phyloP scores from a whole-genome alignment of 2,113 vertebrate genomes.

The Phylloscopus trochilus region DNA sequence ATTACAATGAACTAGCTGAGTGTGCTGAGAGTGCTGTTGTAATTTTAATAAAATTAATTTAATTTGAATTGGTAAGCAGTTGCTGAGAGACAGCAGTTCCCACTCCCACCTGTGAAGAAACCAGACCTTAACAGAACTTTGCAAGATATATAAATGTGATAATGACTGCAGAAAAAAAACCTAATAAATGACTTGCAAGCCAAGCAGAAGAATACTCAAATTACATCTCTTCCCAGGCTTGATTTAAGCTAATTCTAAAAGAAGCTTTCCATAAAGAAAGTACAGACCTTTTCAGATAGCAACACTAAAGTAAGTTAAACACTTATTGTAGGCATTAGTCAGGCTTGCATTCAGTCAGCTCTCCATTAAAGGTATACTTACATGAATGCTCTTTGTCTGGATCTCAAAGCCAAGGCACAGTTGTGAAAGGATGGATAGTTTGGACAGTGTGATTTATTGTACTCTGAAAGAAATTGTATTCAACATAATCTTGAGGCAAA shows the following conservation, averaged over 20 bases:
- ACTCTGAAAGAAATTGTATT: background rate
- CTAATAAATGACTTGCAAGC: background rate
- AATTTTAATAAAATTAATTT: constrained; percentile 50
- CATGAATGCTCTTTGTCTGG: background rate
- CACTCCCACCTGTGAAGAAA: constrained; percentile 9
- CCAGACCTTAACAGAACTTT: background rate
- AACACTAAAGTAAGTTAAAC: background rate
- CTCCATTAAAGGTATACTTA: background rate
- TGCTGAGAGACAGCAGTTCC: constrained; percentile 18
- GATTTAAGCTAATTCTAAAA: background rate
- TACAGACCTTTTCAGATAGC: background rate
- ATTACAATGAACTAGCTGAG: background rate
- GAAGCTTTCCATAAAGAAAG: background rate
- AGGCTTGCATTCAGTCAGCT: background rate
- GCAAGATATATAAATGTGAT: background rate
- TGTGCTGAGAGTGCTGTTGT: background rate
- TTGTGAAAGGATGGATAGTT: background rate
- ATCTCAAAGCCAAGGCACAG: background rate
- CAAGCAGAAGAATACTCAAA: background rate
- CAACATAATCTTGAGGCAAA: background rate
- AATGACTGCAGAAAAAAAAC: background rate
- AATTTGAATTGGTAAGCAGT: constrained; percentile 18
- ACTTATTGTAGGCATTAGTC: background rate
- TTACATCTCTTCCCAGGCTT: background rate
- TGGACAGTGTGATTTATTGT: background rate